Evolutionary conservation across 2,888 invertebrate genomes (phyloP).

Genomic region (Latrodectus elegans): DNA sequence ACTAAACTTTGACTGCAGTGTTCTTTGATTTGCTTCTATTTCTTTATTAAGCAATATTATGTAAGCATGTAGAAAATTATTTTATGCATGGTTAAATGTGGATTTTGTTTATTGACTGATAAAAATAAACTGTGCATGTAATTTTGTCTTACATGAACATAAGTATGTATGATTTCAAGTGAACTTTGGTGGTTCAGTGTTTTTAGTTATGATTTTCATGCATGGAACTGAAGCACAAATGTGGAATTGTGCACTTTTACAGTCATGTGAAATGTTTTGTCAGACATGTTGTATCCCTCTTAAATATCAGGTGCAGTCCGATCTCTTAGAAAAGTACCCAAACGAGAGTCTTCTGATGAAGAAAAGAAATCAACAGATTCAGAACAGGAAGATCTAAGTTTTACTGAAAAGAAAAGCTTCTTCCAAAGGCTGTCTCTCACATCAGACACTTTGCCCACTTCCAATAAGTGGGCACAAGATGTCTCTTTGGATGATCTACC

Average conservation of each 20-base stretch:
- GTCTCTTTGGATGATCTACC: constrained; percentile 60
- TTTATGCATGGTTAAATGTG: too few relatives aligned
- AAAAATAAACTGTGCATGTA: too few relatives aligned
- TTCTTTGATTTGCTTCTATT: too few relatives aligned
- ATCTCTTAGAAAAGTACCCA: constrained; percentile 41
- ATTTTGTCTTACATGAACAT: neutral
- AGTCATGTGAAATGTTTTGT: constrained; percentile 1
- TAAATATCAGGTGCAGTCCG: constrained; percentile 62
- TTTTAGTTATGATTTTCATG: neutral
- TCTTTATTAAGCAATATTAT: too few relatives aligned
- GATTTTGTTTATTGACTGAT: too few relatives aligned
- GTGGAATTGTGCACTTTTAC: neutral
- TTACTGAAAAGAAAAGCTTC: constrained; percentile 67
- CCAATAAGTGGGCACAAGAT: constrained; percentile 54
- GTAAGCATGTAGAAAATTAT: too few relatives aligned
- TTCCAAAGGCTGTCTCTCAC: constrained; percentile 67
- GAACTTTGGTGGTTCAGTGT: neutral
- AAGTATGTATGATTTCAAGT: neutral
- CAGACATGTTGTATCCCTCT: constrained; percentile 36
- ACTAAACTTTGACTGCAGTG: too few relatives aligned
- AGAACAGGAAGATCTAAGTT: constrained; percentile 64
- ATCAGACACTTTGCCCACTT: constrained; percentile 47
- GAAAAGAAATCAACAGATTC: constrained; percentile 58
- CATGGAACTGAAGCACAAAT: neutral
- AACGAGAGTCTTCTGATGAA: constrained; percentile 31